Percentiles rank a stretch among this genome's conserved stretches.
Conservation (phyloP, 1,140 invertebrate genomes). For the Brachionus sp. region DNA sequence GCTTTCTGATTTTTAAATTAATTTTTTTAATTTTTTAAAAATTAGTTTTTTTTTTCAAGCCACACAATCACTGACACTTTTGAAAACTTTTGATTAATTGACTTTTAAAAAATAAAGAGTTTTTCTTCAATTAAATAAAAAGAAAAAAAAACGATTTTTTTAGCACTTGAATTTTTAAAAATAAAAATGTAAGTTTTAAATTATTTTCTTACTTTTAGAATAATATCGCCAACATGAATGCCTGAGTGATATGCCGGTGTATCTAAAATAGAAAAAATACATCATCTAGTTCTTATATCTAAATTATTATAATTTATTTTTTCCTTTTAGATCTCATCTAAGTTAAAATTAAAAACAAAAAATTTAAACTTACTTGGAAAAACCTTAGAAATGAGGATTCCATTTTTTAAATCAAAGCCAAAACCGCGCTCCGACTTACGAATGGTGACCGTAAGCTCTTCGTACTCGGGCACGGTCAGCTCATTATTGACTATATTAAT, state of each 20-base stretch:
- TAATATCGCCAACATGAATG: slow-evolving; percentile 42
- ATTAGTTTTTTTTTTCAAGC: no score
- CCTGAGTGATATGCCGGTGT: slow-evolving; percentile 5
- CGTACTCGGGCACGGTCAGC: neutral
- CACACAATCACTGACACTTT: no score
- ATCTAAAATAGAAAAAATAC: neutral
- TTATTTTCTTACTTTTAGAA: slow-evolving; percentile 2
- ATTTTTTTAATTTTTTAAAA: no score
- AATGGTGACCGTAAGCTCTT: slow-evolving; percentile 36
- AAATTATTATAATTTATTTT: neutral
- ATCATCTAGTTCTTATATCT: neutral
- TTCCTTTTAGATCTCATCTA: no score
- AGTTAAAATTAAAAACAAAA: no score
- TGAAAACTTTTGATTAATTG: no score
- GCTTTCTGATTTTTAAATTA: no score
- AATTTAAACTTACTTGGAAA: slow-evolving; percentile 39
- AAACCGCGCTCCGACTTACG: slow-evolving; percentile 31
- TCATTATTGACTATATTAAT: neutral
- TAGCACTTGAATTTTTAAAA: no score
- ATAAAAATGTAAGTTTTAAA: no score
- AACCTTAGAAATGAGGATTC: slow-evolving; percentile 15
- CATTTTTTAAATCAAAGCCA: slow-evolving; percentile 32
- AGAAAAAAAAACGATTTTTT: no score
- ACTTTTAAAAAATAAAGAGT: no score
- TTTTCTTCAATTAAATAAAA: no score